phyloP scores from a whole-genome alignment of 2,113 vertebrate species.

The Tautogolabrus adspersus region DNA sequence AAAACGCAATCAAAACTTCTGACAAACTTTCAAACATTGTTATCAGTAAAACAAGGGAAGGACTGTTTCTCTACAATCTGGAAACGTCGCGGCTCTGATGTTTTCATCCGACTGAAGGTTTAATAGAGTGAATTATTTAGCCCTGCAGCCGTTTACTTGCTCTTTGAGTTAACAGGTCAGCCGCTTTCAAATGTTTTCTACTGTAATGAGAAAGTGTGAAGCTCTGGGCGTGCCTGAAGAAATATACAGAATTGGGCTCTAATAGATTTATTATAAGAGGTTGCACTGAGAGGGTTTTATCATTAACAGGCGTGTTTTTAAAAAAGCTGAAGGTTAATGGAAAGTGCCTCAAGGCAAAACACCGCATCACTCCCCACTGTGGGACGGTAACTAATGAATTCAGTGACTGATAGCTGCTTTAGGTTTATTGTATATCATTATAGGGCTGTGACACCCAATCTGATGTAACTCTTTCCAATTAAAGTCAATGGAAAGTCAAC shows the following conservation, averaged over 20 bases:
- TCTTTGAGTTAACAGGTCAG: conserved; percentile 54
- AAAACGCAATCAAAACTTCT: conserved; percentile 36
- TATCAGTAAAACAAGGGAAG: conserved; percentile 2
- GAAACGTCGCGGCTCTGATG: conserved; percentile 32
- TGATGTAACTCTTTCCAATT: conserved; percentile 48
- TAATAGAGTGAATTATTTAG: conserved; percentile 46
- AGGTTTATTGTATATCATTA: conserved; percentile 50
- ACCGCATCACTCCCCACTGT: conserved; percentile 31
- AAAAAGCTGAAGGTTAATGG: conserved; percentile 78
- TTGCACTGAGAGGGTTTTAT: conserved; percentile 62
- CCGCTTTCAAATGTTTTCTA: conserved; percentile 58
- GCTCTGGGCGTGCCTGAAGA: conserved; percentile 56
- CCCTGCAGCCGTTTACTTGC: conserved; percentile 47
- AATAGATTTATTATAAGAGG: conserved; percentile 66
- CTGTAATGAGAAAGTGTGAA: conserved; percentile 50
- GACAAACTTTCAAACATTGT: conserved; percentile 31
- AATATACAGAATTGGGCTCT: conserved; percentile 37
- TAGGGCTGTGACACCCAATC: conserved; percentile 29
- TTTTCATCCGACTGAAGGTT: conserved; percentile 38
- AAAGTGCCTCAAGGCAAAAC: conserved; percentile 65
- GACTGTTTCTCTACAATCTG: conserved; percentile 6
- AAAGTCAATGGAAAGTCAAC: conserved; percentile 57
- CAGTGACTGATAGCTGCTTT: conserved; percentile 52
- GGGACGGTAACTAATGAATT: conserved; percentile 64
- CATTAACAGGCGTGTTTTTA: conserved; percentile 64